Evolutionary conservation across 2,797 vertebrate genomes (phyloP).

Genomic region (Pseudochaenichthys georgianus): DNA sequence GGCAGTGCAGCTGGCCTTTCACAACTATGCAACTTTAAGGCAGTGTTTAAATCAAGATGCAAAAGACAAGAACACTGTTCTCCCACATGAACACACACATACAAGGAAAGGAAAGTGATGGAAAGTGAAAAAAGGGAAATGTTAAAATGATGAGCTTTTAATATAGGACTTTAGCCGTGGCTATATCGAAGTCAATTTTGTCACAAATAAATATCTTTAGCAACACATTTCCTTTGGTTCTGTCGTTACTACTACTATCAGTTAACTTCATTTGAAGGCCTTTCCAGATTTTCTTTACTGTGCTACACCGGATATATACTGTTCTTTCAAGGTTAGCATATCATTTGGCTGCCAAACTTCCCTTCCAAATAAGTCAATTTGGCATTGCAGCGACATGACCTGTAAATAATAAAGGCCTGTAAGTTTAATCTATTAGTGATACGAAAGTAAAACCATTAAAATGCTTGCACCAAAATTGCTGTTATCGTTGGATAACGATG

Average conservation of each 20-base stretch:
- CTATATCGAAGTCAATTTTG: neutral
- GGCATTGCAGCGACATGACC: too few relatives aligned
- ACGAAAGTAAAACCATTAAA: neutral
- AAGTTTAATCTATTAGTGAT: constrained; percentile 6
- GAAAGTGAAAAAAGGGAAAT: constrained; percentile 26
- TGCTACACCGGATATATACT: constrained; percentile 1
- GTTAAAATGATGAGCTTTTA: constrained; percentile 36
- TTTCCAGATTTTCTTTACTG: neutral
- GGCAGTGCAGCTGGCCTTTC: constrained; percentile 85
- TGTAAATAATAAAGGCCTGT: constrained; percentile 18
- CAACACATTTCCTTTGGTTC: neutral
- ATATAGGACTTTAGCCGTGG: neutral
- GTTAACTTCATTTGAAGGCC: constrained; percentile 14
- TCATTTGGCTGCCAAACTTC: constrained; percentile 5
- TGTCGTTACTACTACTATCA: neutral
- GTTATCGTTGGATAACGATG: neutral
- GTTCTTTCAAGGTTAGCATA: constrained; percentile 29
- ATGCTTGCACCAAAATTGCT: neutral
- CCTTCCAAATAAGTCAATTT: too few relatives aligned
- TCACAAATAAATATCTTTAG: neutral
- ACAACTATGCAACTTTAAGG: constrained; percentile 82
- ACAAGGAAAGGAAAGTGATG: constrained; percentile 20
- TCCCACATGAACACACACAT: constrained; percentile 55
- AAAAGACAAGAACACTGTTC: constrained; percentile 74
- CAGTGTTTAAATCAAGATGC: constrained; percentile 82